A percentile compares a stretch with the other conserved stretches of the same genome.
These are phyloP conservation scores for Hyppa rectilinea DNA, from an alignment of 2,888 invertebrate species.

Conservation along the genomic window DNA sequence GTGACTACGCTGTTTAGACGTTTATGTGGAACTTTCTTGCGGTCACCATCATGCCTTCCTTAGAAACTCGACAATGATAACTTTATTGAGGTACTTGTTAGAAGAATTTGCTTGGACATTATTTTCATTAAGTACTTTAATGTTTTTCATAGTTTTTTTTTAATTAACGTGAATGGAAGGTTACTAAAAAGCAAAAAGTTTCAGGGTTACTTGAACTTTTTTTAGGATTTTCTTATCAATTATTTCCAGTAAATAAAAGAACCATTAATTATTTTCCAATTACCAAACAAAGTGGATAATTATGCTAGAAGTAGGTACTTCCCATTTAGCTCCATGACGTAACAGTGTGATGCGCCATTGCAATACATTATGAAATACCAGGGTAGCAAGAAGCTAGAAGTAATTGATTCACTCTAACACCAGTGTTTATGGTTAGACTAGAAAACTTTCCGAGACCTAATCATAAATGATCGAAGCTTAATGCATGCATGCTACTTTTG, in stretches of 20 bases:
- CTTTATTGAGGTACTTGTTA: slow-evolving; percentile 40
- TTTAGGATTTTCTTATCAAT: not conserved
- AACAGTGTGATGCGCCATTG: slow-evolving; percentile 40
- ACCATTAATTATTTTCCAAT: not conserved
- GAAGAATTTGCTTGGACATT: slow-evolving; percentile 34
- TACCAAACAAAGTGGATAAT: not conserved
- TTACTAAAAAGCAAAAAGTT: no score
- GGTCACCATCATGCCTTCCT: slow-evolving; percentile 77
- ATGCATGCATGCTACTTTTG: not conserved
- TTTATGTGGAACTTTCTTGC: slow-evolving; percentile 81
- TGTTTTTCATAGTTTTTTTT: not conserved
- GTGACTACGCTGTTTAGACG: slow-evolving; percentile 77
- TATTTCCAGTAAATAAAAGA: not conserved
- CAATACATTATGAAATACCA: slow-evolving; percentile 35
- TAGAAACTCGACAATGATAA: slow-evolving; percentile 70
- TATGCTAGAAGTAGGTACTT: not conserved
- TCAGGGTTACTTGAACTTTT: rapidly evolving
- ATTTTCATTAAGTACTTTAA: slow-evolving; percentile 16
- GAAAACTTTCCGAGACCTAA: not conserved
- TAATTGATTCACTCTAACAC: not conserved
- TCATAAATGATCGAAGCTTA: not conserved
- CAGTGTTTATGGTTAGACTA: not conserved
- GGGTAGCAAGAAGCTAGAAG: slow-evolving; percentile 16
- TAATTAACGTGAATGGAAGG: not conserved
- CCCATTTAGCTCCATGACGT: not conserved